Conservation (phyloP, 2,797 vertebrate species). For the Dicrostonyx torquatus region DNA sequence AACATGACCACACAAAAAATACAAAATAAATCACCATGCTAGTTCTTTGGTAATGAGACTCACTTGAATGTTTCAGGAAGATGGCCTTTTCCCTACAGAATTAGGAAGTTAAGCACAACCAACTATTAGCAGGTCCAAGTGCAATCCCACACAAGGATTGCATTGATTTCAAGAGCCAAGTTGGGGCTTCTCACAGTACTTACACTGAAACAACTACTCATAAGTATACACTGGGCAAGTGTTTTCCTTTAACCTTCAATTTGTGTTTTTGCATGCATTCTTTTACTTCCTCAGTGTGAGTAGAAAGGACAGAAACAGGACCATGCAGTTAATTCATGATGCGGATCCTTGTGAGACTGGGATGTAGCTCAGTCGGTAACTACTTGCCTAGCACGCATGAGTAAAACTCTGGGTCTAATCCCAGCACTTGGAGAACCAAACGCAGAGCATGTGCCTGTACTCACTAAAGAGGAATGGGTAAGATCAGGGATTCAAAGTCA, state of each 20-base stretch:
- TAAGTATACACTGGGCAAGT: conserved; percentile 23
- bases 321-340: conserved; percentile 18
- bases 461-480: too few relatives aligned
- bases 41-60: conserved; percentile 35
- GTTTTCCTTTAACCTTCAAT: conserved; percentile 51
- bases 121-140: conserved; percentile 19
- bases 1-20: conserved; percentile 19
- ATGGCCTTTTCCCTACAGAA: background rate
- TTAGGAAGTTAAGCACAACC: conserved; percentile 13
- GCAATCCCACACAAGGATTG: background rate
- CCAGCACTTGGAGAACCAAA: background rate
- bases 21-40: conserved; percentile 13
- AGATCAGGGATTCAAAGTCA: background rate
- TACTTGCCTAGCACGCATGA: background rate
- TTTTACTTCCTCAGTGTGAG: conserved; percentile 53
- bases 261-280: conserved; percentile 53
- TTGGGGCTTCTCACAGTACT: conserved; percentile 41
- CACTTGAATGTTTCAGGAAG: background rate
- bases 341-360: background rate
- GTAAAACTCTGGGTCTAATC: background rate
- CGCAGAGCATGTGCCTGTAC: background rate
- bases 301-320: conserved; percentile 31
- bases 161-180: background rate
- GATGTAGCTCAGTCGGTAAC: background rate
- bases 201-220: background rate